Base-by-base conservation (phyloP, 2,797 vertebrate species). In the Lagothrix lagotricha region DNA sequence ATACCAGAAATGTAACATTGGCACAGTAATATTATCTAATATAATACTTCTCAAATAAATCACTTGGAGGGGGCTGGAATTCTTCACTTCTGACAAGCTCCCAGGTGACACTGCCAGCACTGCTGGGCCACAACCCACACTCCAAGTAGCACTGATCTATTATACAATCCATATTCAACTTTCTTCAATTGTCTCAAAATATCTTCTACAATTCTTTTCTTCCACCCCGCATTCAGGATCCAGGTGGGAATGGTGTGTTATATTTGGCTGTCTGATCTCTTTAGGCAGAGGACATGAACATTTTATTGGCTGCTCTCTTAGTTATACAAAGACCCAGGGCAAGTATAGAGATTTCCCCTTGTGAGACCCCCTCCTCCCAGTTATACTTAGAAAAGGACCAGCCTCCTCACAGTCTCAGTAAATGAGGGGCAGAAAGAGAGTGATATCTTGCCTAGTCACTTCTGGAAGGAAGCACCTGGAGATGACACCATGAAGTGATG, bases 271-370 rank as follows among this genome's bases (percentile, higher is more conserved):
- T 64, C 30, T 24, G 15, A 30, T 76, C 46, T 81, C 75, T 88
- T 87, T 64, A 79, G 36, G 39, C 52, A 79, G 67, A 93, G 57
- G 46, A 76, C 7, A 2, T 64, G 39, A 80, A 33, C 48, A 70
- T 86, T 82, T 82, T 58, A 39, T 61, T 85, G 77, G 48, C 39
- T 92, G n/a, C 48, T 96, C 10, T 87, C 30, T 94, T 75, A 76
- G 67, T 91, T 80, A 86, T 26, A 58, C 61, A 86, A 92, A 92
- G 81, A 95, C 28, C 87, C 41, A 80, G 87, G 39, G 48, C 85
- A 54, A 92, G 24, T 96, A 52, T 61, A 83, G 30, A 67, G n/a
- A 84, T 92, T 81, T 58, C 81, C 61, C n/a, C 36, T 81, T 33
- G 44, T 30, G 50, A 73, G 64, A 95, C 4, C 30, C 30, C 26